These are phyloP conservation scores for Capreolus pygargus DNA, from an alignment of 2,113 vertebrate genomes.

Conservation along the genomic window DNA sequence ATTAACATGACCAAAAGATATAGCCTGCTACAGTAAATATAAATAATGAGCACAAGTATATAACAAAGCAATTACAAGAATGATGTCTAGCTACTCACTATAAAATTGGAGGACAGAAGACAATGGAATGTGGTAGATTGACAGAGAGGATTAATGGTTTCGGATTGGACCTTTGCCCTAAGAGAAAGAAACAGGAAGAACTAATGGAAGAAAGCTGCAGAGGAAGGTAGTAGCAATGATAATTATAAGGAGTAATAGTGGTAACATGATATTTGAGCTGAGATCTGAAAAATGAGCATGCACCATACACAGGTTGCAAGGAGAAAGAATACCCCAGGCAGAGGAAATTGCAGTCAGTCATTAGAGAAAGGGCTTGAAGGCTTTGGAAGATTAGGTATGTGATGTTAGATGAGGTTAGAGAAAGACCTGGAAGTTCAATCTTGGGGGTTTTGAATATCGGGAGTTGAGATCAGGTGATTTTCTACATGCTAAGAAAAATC, in stretches of 20 bases:
- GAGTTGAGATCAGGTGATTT: not conserved
- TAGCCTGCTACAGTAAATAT: not conserved
- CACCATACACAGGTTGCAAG: not conserved
- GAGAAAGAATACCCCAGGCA: not conserved
- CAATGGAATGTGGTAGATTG: not conserved
- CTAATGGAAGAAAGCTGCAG: not conserved
- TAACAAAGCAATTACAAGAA: not conserved
- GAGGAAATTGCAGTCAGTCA: not conserved
- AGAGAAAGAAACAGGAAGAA: not conserved
- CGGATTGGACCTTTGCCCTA: not conserved
- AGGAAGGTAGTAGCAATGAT: no score
- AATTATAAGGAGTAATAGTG: not conserved
- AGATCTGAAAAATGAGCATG: not conserved
- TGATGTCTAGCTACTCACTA: not conserved
- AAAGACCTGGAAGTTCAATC: rapidly evolving
- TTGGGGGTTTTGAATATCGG: not conserved
- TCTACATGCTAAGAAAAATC: not conserved
- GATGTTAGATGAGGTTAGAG: not conserved
- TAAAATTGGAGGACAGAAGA: not conserved
- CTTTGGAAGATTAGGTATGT: not conserved
- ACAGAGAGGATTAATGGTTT: not conserved
- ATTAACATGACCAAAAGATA: not conserved
- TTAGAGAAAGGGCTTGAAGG: not conserved
- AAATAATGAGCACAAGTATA: not conserved
- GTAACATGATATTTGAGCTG: not conserved